A percentile compares a stretch with the other conserved stretches of the same genome.
These are phyloP conservation scores for Felis chaus DNA, from an alignment of 2,113 vertebrate species.

Conservation along the genomic window DNA sequence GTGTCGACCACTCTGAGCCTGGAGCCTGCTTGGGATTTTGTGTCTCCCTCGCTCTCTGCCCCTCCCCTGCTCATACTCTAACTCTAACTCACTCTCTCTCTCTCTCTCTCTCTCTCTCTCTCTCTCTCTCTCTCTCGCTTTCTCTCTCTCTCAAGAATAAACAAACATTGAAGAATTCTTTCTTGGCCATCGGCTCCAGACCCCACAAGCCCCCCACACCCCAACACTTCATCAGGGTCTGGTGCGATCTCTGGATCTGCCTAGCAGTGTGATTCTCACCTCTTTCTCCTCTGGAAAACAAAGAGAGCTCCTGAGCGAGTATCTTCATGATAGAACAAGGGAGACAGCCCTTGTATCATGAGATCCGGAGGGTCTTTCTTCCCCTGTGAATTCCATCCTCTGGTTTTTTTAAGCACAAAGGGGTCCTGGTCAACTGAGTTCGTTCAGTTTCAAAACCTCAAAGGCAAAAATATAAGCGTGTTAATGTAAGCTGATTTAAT, in stretches of 20 bases:
- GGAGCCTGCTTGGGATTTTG: no score
- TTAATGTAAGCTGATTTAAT: not conserved
- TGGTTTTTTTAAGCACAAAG: conserved; percentile 24
- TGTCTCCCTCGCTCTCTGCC: no score
- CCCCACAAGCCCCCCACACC: no score
- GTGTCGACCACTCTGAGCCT: no score
- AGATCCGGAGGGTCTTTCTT: not conserved
- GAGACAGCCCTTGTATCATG: not conserved
- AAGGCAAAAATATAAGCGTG: not conserved
- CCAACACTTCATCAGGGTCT: no score
- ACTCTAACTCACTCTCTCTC: no score
- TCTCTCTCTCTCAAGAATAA: no score
- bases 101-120: no score
- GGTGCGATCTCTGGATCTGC: not conserved
- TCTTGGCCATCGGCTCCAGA: no score
- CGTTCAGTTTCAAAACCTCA: not conserved
- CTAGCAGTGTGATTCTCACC: not conserved
- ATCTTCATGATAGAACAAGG: not conserved
- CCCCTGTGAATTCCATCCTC: conserved; percentile 24
- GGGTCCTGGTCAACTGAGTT: not conserved
- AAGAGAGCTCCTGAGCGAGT: not conserved
- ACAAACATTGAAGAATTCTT: no score
- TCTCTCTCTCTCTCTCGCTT: no score
- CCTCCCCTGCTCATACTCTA: no score
- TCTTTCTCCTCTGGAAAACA: not conserved